Evolutionary conservation across 1,140 invertebrate species (phyloP).

Genomic region (Bombus fervidus): DNA sequence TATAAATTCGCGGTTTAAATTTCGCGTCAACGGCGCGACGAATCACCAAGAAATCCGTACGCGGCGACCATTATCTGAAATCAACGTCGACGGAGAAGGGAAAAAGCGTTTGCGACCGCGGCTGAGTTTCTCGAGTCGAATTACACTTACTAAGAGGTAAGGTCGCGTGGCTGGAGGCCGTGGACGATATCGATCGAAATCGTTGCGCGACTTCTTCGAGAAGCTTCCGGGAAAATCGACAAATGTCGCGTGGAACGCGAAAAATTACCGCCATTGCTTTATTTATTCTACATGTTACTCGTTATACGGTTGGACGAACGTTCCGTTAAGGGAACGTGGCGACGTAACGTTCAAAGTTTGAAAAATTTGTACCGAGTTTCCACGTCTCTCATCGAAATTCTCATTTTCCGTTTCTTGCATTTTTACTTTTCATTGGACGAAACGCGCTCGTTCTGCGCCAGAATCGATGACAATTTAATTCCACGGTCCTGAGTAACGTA

Average conservation of each 20-base stretch:
- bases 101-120: background rate
- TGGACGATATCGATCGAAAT: background rate
- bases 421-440: background rate
- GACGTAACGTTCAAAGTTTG: too few relatives aligned
- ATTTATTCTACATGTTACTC: too few relatives aligned
- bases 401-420: background rate
- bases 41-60: background rate
- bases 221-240: too few relatives aligned
- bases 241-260: background rate
- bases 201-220: background rate
- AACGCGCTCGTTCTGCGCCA: background rate
- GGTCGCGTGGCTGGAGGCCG: background rate
- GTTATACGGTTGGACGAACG: too few relatives aligned
- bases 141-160: background rate
- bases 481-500: slow-evolving; percentile 26
- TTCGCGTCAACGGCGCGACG: background rate
- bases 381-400: too few relatives aligned
- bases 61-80: slow-evolving; percentile 13
- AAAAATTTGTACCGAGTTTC: too few relatives aligned
- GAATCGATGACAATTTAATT: slow-evolving; percentile 31
- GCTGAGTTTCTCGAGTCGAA: background rate
- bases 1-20: slow-evolving; percentile 20
- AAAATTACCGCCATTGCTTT: background rate
- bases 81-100: background rate
- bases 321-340: too few relatives aligned